Conservation (phyloP, 2,113 vertebrate species). For the Nothobranchius furzeri region DNA sequence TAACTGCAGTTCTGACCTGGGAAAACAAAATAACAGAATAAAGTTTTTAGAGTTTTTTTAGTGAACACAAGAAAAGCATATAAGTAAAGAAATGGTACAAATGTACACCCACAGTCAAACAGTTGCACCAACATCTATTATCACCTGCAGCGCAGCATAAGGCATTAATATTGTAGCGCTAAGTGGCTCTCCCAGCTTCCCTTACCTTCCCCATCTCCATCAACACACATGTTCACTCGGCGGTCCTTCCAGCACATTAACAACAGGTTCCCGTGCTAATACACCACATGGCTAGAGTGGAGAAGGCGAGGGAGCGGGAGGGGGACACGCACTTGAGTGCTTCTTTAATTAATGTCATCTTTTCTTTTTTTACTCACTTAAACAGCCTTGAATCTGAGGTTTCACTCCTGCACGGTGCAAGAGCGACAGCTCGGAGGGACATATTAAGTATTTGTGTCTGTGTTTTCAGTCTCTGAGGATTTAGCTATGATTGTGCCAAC, state of each 20-base stretch:
- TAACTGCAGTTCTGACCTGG: conserved; percentile 97
- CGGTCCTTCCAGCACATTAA: conserved; percentile 43
- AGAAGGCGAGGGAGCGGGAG: conserved; percentile 22
- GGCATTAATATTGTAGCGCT: conserved; percentile 49
- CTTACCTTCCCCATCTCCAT: conserved; percentile 36
- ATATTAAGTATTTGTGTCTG: conserved; percentile 4
- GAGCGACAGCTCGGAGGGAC: conserved; percentile 15
- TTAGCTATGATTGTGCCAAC: conserved; percentile 12
- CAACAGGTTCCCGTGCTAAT: conserved; percentile 55
- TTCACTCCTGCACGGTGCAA: conserved; percentile 55
- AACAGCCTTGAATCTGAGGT: conserved; percentile 53
- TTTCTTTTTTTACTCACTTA: conserved; percentile 44
- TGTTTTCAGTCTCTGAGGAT: conserved; percentile 42
- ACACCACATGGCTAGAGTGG: conserved; percentile 27
- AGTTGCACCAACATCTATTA: conserved; percentile 52
- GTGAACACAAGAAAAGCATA: too few relatives aligned
- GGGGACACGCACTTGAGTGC: conserved; percentile 12
- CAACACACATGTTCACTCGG: conserved; percentile 51
- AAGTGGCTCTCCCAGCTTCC: conserved; percentile 47
- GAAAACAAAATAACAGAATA: conserved; percentile 33
- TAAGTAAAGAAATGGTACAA: conserved; percentile 15
- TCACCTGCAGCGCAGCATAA: conserved; percentile 39
- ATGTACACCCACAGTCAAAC: conserved; percentile 34
- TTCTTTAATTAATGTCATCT: conserved; percentile 61
- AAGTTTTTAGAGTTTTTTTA: not conserved